Evolutionary conservation across 1,140 invertebrate genomes (phyloP).

Genomic region (Telenomus remus): DNA sequence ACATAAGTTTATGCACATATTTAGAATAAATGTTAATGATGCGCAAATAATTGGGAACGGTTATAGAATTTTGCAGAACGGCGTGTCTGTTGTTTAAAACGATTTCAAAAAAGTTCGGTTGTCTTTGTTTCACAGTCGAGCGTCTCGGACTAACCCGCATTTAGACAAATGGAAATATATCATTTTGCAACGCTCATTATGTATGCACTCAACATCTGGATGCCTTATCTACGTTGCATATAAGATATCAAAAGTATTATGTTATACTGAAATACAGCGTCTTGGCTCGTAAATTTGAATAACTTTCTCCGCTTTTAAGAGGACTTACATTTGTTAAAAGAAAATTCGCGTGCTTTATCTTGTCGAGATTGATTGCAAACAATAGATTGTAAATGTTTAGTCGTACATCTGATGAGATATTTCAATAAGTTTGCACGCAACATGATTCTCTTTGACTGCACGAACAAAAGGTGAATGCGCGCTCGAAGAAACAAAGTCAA

Average conservation of each 20-base stretch:
- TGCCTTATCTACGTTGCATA: slow-evolving; percentile 36
- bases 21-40: slow-evolving; percentile 32
- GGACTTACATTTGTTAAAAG: slow-evolving; percentile 33
- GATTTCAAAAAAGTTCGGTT: no score
- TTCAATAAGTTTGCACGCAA: slow-evolving; percentile 20
- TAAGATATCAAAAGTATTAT: slow-evolving; percentile 42
- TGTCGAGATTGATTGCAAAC: slow-evolving; percentile 39
- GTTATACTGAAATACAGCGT: slow-evolving; percentile 42
- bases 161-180: background rate
- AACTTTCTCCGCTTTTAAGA: slow-evolving; percentile 48
- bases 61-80: no score
- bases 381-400: slow-evolving; percentile 29
- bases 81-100: no score
- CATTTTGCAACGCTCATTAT: slow-evolving; percentile 37
- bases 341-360: slow-evolving; percentile 34
- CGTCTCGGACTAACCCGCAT: no score
- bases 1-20: slow-evolving; percentile 21
- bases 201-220: slow-evolving; percentile 34
- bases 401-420: slow-evolving; percentile 27
- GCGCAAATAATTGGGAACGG: background rate
- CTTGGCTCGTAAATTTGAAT: slow-evolving; percentile 54
- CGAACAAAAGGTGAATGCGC: slow-evolving; percentile 14
- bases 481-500: slow-evolving; percentile 11
- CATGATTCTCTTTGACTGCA: slow-evolving; percentile 15
- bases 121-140: no score